Percentiles rank a stretch among this genome's conserved stretches.
phyloP scores from a whole-genome alignment of 1,140 invertebrate species.

The Trichonephila clavipes region DNA sequence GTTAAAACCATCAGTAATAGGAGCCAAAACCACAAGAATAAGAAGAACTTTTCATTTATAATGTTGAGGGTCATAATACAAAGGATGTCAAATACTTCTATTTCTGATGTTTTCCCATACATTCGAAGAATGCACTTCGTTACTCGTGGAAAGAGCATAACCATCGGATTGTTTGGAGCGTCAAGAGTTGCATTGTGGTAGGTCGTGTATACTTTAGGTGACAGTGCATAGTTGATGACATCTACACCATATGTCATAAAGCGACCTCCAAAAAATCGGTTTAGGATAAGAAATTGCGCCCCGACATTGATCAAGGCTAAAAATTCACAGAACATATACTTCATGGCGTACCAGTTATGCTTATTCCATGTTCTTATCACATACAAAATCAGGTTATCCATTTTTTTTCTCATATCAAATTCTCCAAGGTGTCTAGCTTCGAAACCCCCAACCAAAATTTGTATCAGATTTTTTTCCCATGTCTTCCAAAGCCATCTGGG shows the following conservation, averaged over 20 bases:
- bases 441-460: not conserved
- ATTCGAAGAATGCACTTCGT: slow-evolving; percentile 2
- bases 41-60: not conserved
- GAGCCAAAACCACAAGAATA: slow-evolving; percentile 9
- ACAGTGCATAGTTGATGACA: not conserved
- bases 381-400: not conserved
- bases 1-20: not conserved
- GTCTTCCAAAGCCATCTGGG: slow-evolving; percentile 81
- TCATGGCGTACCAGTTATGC: not conserved
- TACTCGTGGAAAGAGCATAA: not conserved
- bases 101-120: not conserved
- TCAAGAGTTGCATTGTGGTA: slow-evolving; percentile 78
- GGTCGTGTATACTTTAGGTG: slow-evolving; percentile 82
- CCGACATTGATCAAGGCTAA: not conserved
- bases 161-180: not conserved
- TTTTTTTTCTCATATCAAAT: not conserved
- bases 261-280: not conserved
- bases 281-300: not conserved
- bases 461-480: not conserved
- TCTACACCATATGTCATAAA: not conserved
- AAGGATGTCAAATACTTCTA: not conserved
- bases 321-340: not conserved
- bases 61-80: not conserved
- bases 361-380: not conserved
- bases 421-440: not conserved